Percentiles rank a stretch among this genome's conserved stretches.
Conservation (phyloP, 2,888 invertebrate genomes). For the Pterobdella sp. region DNA sequence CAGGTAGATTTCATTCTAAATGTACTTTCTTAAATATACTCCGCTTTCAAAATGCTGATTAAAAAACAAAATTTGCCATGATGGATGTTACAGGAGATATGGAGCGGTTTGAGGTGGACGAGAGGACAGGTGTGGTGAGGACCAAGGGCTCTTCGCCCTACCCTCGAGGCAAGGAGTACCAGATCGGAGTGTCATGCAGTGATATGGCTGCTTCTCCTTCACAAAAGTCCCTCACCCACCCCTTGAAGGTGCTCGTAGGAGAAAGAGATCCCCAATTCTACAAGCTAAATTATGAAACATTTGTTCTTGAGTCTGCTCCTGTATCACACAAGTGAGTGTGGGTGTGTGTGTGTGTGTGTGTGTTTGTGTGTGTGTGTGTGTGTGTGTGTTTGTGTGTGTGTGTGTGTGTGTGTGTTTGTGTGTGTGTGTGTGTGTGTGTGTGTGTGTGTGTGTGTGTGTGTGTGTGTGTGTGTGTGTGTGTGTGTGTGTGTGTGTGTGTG, state of each 20-base stretch:
- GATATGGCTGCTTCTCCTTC: conserved; percentile 47
- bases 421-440: conserved; percentile 4
- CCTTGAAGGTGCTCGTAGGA: conserved; percentile 75
- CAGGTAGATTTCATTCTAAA: conserved; percentile 34
- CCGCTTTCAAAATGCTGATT: background rate
- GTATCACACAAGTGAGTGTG: conserved; percentile 5
- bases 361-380: conserved; percentile 7
- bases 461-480: conserved; percentile 2
- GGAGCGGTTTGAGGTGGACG: conserved; percentile 81
- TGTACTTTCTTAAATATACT: background rate
- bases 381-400: background rate
- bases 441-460: conserved; percentile 10
- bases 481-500: conserved; percentile 4
- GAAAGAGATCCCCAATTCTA: conserved; percentile 95
- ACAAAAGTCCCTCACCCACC: conserved; percentile 44
- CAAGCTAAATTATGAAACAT: conserved; percentile 84
- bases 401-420: background rate
- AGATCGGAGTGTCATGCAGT: conserved; percentile 88
- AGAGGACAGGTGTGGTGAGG: conserved; percentile 55
- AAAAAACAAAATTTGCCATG: background rate
- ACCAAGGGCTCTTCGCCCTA: conserved; percentile 38
- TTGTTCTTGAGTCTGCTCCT: conserved; percentile 71
- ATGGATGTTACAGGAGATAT: conserved; percentile 42
- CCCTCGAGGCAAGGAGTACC: conserved; percentile 77
- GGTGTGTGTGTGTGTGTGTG: conserved; percentile 13